These are phyloP conservation scores for Meloidogyne floridensis DNA, from an alignment of 1,140 invertebrate species.

Conservation along the genomic window DNA sequence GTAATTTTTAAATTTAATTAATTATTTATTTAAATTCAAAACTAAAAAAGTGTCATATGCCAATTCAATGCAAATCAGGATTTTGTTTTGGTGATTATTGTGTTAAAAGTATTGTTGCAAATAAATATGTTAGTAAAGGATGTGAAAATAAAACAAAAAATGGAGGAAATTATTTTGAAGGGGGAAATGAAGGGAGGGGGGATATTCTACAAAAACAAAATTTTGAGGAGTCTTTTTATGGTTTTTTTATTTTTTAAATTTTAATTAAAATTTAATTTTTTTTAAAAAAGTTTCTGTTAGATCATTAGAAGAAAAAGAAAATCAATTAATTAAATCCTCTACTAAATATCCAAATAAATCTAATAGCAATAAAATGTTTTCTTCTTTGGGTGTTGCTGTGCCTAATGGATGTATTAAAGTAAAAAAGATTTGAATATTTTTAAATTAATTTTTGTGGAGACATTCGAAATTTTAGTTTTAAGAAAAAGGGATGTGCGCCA, in stretches of 20 bases:
- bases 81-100: conserved; percentile 52
- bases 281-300: not conserved
- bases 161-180: not conserved
- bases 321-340: no score
- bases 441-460: no score
- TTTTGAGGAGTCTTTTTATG: not conserved
- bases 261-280: not conserved
- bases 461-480: no score
- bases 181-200: not conserved
- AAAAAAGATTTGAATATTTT: not conserved
- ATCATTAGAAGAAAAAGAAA: no score
- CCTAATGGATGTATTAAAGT: not conserved
- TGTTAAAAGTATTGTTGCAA: conserved; percentile 47
- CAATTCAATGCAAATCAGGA: conserved; percentile 36
- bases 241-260: not conserved
- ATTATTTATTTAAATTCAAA: conserved; percentile 29
- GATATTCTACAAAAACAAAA: not conserved
- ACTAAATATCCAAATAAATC: not conserved
- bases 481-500: no score
- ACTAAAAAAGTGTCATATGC: conserved; percentile 32
- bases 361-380: not conserved
- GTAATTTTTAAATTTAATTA: not conserved
- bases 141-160: conserved; percentile 42
- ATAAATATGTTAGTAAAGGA: conserved; percentile 51
- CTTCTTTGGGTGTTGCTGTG: not conserved